A percentile compares a stretch with the other conserved stretches of the same genome.
Conservation (phyloP, 2,113 vertebrate genomes). For the Paratilapia polleni region DNA sequence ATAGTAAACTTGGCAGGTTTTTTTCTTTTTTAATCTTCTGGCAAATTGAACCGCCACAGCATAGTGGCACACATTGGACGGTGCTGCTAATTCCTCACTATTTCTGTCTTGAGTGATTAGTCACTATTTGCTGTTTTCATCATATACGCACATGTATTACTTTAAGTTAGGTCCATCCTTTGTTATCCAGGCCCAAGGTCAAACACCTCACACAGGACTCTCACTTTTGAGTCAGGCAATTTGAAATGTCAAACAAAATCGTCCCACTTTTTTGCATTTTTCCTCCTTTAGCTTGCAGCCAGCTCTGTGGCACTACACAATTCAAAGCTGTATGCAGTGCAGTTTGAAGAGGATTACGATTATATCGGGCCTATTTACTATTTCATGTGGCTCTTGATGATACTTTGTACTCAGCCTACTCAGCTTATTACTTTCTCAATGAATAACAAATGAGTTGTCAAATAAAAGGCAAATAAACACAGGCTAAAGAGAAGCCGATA, state of each 20-base stretch:
- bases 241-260: constrained; percentile 22
- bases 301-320: constrained; percentile 44
- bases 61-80: constrained; percentile 83
- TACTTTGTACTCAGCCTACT: constrained; percentile 66
- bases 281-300: constrained; percentile 14
- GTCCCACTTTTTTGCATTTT: not conserved
- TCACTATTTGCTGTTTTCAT: constrained; percentile 77
- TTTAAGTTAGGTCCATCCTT: not conserved
- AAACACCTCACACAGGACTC: constrained; percentile 19
- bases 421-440: constrained; percentile 71
- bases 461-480: constrained; percentile 73
- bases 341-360: constrained; percentile 75
- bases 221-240: constrained; percentile 4
- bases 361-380: constrained; percentile 70
- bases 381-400: constrained; percentile 73
- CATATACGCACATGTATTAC: not conserved
- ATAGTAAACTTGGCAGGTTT: constrained; percentile 92
- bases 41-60: constrained; percentile 92
- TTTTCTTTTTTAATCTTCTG: constrained; percentile 78
- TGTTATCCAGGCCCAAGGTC: constrained; percentile 21
- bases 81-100: constrained; percentile 88
- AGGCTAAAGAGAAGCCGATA: constrained; percentile 38
- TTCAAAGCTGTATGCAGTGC: constrained; percentile 48
- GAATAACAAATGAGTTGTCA: constrained; percentile 73
- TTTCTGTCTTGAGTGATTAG: constrained; percentile 92